A percentile compares a stretch with the other conserved stretches of the same genome.
These are phyloP conservation scores for Thunnus maccoyii DNA, from an alignment of 2,113 vertebrate genomes.

Conservation along the genomic window DNA sequence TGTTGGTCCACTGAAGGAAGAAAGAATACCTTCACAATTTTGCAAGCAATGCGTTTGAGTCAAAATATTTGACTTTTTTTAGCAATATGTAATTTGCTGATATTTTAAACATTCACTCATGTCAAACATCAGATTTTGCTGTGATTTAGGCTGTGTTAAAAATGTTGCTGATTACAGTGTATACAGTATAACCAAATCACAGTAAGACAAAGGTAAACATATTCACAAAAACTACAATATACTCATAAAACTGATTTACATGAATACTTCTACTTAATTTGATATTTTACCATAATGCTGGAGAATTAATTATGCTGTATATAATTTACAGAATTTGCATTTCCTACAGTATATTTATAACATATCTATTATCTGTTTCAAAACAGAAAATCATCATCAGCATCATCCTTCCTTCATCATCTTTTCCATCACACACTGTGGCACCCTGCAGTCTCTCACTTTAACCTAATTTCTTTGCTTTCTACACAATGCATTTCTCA, in stretches of 20 bases:
- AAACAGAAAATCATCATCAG: too few relatives aligned
- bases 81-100: too few relatives aligned
- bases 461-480: conserved; percentile 13
- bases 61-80: too few relatives aligned
- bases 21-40: conserved; percentile 11
- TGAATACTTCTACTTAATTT: neutral
- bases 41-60: neutral
- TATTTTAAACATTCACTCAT: too few relatives aligned
- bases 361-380: too few relatives aligned
- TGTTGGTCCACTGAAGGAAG: neutral
- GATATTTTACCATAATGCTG: neutral
- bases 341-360: neutral
- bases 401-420: neutral
- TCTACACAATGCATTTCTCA: conserved; percentile 6
- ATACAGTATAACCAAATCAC: too few relatives aligned
- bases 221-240: neutral
- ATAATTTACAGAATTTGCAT: too few relatives aligned
- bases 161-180: too few relatives aligned
- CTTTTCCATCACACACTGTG: neutral
- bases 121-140: too few relatives aligned
- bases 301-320: too few relatives aligned
- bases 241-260: neutral
- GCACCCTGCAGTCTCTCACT: conserved; percentile 16
- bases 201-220: too few relatives aligned
- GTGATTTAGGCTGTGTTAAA: too few relatives aligned